Percentiles rank a stretch among this genome's conserved stretches.
phyloP scores from a whole-genome alignment of 2,797 vertebrate species.

The Urosaurus nigricauda region DNA sequence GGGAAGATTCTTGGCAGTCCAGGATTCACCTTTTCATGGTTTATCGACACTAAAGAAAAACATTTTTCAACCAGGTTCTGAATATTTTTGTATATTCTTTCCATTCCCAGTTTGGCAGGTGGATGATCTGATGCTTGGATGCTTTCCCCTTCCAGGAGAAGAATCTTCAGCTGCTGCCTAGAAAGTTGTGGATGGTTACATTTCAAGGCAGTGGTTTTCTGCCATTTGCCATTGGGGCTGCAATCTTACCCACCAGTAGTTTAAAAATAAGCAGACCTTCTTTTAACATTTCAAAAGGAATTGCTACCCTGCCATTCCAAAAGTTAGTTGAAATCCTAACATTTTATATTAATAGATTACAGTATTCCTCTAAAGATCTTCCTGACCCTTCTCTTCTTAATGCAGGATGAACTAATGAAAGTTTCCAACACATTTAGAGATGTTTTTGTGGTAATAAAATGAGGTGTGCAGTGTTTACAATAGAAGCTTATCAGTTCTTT shows the following conservation, averaged over 20 bases:
- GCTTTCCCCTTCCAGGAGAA: no score
- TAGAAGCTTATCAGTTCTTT: neutral
- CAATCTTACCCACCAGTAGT: neutral
- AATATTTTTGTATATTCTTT: no score
- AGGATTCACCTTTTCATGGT: no score
- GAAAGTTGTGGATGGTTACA: no score
- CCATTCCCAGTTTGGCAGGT: no score
- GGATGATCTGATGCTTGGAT: no score
- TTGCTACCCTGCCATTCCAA: neutral
- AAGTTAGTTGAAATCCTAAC: neutral
- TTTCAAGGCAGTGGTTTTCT: no score
- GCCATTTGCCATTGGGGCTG: neutral
- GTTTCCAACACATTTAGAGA: neutral
- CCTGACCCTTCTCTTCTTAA: neutral
- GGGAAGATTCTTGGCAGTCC: no score
- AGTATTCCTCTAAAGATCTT: neutral
- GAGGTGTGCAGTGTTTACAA: neutral
- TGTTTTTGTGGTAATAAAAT: neutral
- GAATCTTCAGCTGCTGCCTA: no score
- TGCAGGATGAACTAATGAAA: neutral
- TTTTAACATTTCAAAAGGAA: neutral
- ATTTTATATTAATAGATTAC: neutral
- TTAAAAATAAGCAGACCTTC: slow-evolving; percentile 9
- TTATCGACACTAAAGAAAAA: no score
- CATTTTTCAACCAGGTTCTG: no score